These are phyloP conservation scores for Ivindomyrus marchei DNA, from an alignment of 2,113 vertebrate species.

Conservation along the genomic window DNA sequence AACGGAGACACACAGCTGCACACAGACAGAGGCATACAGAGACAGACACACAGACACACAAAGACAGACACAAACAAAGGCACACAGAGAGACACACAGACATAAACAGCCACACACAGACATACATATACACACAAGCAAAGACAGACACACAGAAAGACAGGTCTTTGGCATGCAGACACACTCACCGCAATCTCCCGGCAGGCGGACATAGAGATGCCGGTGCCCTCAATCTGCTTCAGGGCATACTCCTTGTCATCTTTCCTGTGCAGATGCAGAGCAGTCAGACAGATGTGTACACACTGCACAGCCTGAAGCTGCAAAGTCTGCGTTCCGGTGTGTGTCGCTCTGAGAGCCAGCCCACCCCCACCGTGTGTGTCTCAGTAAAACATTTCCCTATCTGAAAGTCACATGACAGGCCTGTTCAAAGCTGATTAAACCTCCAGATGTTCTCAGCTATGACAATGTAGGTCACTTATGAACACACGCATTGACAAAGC, in stretches of 20 bases:
- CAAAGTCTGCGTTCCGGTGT: not conserved
- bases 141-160: not conserved
- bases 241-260: slow-evolving; percentile 98
- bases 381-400: not conserved
- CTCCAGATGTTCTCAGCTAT: not conserved
- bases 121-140: not conserved
- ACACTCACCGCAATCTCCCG: slow-evolving; percentile 98
- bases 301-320: not conserved
- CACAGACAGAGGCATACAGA: not conserved
- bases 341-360: not conserved
- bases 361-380: not conserved
- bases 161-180: slow-evolving; percentile 12
- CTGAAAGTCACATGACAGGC: not conserved
- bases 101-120: not conserved
- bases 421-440: not conserved
- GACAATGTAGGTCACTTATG: not conserved
- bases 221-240: slow-evolving; percentile 99
- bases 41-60: not conserved
- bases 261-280: slow-evolving; percentile 71
- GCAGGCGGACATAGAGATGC: slow-evolving; percentile 99
- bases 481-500: not conserved
- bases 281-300: not conserved
- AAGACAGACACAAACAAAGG: not conserved
- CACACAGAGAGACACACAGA: not conserved
- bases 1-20: too few species aligned